These are phyloP conservation scores for Uromys caudimaculatus DNA, from an alignment of 2,797 vertebrate genomes.

Conservation along the genomic window DNA sequence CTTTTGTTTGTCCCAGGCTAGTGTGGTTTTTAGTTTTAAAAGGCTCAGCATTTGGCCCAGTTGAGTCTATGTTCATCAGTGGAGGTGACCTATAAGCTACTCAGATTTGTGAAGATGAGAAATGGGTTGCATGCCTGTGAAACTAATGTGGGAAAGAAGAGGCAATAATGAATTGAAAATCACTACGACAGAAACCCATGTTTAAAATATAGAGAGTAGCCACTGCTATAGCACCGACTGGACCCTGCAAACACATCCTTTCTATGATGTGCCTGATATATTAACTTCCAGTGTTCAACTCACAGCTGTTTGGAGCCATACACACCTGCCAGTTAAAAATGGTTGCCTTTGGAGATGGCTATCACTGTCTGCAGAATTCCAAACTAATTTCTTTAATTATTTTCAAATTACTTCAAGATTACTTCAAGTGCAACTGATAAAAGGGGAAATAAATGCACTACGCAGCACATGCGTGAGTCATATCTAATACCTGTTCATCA, in stretches of 20 bases:
- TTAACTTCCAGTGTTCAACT: background rate
- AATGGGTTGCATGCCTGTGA: background rate
- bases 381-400: constrained; percentile 1
- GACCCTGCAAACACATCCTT: background rate
- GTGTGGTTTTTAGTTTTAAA: constrained; percentile 7
- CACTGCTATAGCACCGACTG: background rate
- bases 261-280: background rate
- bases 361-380: background rate
- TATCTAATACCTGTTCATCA: background rate
- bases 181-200: background rate
- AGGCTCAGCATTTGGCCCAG: background rate
- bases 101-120: background rate
- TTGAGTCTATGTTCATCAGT: background rate
- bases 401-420: constrained; percentile 40
- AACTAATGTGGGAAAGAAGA: background rate
- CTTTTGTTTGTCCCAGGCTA: background rate
- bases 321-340: background rate
- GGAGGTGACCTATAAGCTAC: background rate
- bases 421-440: background rate
- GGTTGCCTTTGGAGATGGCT: background rate
- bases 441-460: background rate
- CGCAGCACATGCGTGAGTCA: background rate
- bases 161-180: background rate
- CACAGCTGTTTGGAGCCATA: background rate
- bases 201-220: background rate